Percentiles rank a stretch among this genome's conserved stretches.
phyloP scores from a whole-genome alignment of 2,797 vertebrate genomes.

The Molossus molossus region DNA sequence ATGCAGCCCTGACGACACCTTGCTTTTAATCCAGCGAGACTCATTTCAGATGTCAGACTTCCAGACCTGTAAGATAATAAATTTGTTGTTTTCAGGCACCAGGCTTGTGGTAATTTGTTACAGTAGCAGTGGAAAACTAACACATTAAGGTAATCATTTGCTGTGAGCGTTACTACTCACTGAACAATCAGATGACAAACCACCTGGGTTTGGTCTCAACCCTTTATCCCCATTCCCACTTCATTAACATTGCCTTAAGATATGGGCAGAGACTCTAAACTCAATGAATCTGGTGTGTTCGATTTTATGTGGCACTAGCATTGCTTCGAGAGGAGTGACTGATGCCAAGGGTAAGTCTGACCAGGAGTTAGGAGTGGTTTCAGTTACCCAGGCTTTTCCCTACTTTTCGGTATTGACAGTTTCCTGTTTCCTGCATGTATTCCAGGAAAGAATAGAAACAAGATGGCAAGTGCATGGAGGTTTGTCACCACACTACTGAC shows the following conservation, averaged over 20 bases:
- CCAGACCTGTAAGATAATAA: not conserved
- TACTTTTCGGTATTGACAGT: not conserved
- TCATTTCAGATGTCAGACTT: not conserved
- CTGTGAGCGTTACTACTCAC: not conserved
- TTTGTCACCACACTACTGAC: not conserved
- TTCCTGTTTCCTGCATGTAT: not conserved
- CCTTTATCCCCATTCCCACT: not conserved
- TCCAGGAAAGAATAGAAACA: conserved; percentile 45
- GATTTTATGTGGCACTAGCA: not conserved
- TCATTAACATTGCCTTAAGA: not conserved
- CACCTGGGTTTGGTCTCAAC: not conserved
- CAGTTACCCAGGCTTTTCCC: not conserved
- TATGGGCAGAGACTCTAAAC: not conserved
- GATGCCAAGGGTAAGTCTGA: not conserved
- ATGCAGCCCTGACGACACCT: not conserved
- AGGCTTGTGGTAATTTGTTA: conserved; percentile 5
- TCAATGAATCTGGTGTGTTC: not conserved
- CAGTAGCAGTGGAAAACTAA: conserved; percentile 8
- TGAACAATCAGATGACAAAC: not conserved
- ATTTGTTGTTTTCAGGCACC: not conserved
- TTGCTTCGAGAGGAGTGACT: not conserved
- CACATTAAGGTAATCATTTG: not conserved
- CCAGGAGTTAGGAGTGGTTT: not conserved
- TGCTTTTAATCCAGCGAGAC: not conserved
- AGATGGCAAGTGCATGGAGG: not conserved